phyloP scores from a whole-genome alignment of 2,113 vertebrate species.

The Clarias magur region DNA sequence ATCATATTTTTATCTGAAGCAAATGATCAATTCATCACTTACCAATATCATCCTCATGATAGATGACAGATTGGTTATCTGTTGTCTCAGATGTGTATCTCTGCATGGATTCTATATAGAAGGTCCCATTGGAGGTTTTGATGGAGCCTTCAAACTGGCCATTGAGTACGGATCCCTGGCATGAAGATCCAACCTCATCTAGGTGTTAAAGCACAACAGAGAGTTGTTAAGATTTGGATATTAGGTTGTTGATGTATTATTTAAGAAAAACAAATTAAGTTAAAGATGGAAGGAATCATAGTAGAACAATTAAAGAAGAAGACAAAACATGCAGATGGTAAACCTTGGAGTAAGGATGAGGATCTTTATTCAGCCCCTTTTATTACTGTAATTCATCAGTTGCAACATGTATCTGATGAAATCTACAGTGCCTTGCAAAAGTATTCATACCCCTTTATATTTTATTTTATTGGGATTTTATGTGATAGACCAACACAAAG shows the following conservation, averaged over 20 bases:
- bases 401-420: not conserved
- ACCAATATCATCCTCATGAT: slow-evolving; percentile 79
- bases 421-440: not conserved
- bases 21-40: slow-evolving; percentile 47
- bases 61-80: slow-evolving; percentile 77
- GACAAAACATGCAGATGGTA: not conserved
- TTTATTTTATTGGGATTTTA: no score
- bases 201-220: slow-evolving; percentile 2
- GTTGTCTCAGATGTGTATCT: slow-evolving; percentile 51
- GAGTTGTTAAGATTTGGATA: not conserved
- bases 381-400: not conserved
- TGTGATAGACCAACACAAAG: no score
- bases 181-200: slow-evolving; percentile 75
- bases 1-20: not conserved
- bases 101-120: slow-evolving; percentile 70
- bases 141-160: slow-evolving; percentile 81
- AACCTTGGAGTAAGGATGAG: not conserved
- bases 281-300: no score
- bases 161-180: slow-evolving; percentile 74
- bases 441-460: no score
- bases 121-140: slow-evolving; percentile 72
- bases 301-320: not conserved
- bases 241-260: not conserved
- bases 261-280: not conserved
- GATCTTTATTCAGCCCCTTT: not conserved